These are phyloP conservation scores for Idaea biselata DNA, from an alignment of 2,888 invertebrate genomes.

Conservation along the genomic window DNA sequence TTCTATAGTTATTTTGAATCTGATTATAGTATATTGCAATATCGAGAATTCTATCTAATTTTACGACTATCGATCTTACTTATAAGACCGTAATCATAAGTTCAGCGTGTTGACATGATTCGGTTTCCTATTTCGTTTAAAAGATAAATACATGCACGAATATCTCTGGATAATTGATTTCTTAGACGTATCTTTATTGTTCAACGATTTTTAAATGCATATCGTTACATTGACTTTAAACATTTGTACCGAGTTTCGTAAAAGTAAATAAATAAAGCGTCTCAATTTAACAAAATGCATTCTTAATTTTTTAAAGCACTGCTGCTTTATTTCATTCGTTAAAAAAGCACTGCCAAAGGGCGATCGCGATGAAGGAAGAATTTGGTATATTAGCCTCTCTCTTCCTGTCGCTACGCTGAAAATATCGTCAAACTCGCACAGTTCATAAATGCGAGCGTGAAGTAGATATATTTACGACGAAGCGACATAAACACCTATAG, in stretches of 20 bases:
- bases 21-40: conserved; percentile 4
- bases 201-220: neutral
- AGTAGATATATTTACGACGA: too few species aligned
- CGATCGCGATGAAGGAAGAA: too few species aligned
- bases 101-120: neutral
- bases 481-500: too few species aligned
- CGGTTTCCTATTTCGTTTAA: neutral
- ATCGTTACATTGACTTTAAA: neutral
- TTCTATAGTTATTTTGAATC: conserved; percentile 29
- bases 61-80: neutral
- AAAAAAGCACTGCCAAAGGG: too few species aligned
- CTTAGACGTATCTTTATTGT: neutral
- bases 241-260: conserved; percentile 3
- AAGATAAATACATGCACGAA: neutral
- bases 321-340: neutral
- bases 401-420: too few species aligned
- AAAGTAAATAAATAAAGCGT: neutral
- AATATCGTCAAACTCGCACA: too few species aligned
- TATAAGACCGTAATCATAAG: neutral
- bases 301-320: neutral
- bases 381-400: too few species aligned
- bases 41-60: conserved; percentile 3
- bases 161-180: neutral
- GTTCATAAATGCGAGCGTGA: too few species aligned
- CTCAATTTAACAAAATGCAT: conserved; percentile 2